Evolutionary conservation across 2,113 vertebrate genomes (phyloP), one percentile per base, ranked within the genome.

Genomic region (Myiopsitta monachus): DNA sequence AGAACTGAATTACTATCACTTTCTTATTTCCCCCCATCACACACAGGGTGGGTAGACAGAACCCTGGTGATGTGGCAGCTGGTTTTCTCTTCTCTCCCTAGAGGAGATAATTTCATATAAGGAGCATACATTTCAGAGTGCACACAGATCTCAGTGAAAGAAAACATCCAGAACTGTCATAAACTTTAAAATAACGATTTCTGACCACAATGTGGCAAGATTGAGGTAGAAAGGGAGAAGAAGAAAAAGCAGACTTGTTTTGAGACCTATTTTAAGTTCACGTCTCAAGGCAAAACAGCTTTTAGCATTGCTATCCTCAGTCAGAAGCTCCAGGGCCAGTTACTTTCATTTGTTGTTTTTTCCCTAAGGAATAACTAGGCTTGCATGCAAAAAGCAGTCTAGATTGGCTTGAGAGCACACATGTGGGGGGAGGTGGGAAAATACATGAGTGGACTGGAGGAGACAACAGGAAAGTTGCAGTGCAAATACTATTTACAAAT

Each of bases 201-300:
- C 92, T 86, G 61, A 94, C 85, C 88, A 83, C 83, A 92, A 2
- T 19, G 51, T 81, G 83, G 93, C 43, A 95, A 68, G 51, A 83
- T 0, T 10, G 16, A 33, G 9, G 30, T 57, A 70, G 43, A 78
- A 85, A 90, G 8, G n/a, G n/a, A 88, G 39, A 85, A 57, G 11
- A 54, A 3, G 11, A 63, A 90, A 86, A 88, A 44, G 38, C 16
- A 84, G 10, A 30, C 77, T 63, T 81, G 46, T 78, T 93, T 88
- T 72, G 41, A 94, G 84, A 77, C 28, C 39, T 67, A 84, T 80
- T 96, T 93, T 87, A 82, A 90, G 78, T 70, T 77, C 31, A 30
- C 31, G 47, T 78, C 90, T 94, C 83, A 47, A 80, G 76, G 70
- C 54, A 87, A 70, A 95, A 87, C 11, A 88, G 92, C 62, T 93